These are phyloP conservation scores for Corapipo altera DNA, from an alignment of 2,113 vertebrate species.

Conservation along the genomic window DNA sequence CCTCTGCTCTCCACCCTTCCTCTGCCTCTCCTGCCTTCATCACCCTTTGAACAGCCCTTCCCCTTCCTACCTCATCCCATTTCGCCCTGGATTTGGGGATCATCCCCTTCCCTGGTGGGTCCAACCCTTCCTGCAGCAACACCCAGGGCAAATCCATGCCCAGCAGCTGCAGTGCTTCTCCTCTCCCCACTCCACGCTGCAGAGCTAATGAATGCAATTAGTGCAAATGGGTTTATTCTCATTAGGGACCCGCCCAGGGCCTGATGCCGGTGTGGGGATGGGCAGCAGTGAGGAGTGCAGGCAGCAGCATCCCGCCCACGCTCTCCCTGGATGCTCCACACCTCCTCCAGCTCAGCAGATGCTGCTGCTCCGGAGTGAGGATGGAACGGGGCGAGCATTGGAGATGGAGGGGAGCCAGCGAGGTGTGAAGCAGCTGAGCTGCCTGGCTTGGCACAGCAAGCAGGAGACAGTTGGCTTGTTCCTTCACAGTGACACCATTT, in stretches of 20 bases:
- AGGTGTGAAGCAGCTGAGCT: neutral
- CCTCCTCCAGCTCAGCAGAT: neutral
- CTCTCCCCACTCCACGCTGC: neutral
- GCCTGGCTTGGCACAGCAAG: neutral
- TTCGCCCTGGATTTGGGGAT: neutral
- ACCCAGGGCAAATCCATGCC: fast-evolving
- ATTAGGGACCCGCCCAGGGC: neutral
- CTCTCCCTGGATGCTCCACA: neutral
- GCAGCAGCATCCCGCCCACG: neutral
- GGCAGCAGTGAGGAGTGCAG: neutral
- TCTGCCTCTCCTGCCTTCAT: neutral
- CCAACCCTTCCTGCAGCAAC: neutral
- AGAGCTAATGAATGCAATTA: neutral
- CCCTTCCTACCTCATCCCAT: neutral
- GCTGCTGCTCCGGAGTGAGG: neutral
- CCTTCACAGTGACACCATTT: neutral
- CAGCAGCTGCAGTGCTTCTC: neutral
- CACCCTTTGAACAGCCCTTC: neutral
- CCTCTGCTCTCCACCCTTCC: neutral
- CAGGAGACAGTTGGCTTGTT: neutral
- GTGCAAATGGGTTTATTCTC: neutral
- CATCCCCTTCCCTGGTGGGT: neutral
- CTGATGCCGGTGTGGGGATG: fast-evolving
- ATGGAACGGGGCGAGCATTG: neutral
- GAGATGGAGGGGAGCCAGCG: neutral